Evolutionary conservation across 2,888 invertebrate species (phyloP), one percentile per base, ranked within the genome.

Genomic region (Synanthedon andrenaeformis): DNA sequence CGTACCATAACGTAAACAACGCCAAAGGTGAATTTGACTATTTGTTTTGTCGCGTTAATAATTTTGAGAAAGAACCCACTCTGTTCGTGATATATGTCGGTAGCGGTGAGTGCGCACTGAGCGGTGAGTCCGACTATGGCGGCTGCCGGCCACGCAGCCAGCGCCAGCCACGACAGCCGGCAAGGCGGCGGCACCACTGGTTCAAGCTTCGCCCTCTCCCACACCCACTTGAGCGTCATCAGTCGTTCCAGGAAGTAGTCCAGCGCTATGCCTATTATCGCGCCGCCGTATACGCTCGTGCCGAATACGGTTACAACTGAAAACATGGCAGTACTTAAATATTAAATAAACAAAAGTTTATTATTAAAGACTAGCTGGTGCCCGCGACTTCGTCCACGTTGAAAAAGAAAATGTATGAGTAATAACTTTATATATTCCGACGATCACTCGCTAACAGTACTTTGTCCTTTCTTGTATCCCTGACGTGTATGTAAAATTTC

Each of bases 181-280:
- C 93, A 93, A 1, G 92, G 90, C 1, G 89, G 89, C 1, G 88
- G 74, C 52, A 80, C 80, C 0, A 76, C 86, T 1, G 90, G 89
- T 66, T 89, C 88, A 55, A 90, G 64, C 63, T 90, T 90, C 41
- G 92, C 90, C 13, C 92, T 85, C 59, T 91, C 91, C 91, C 92
- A 92, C 42, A 92, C 89, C 92, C 93, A 93, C 62, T 88, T 86
- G n/a, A 91, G 89, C 89, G 92, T 91, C 65, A 90, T 82, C 76
- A 92, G 88, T 67, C 90, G 88, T 72, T 94, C 93, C 56, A 94
- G 89, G 76, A 93, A 93, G 74, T 93, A 94, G 79, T 94, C 94
- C 55, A 93, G 82, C 3, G 92, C 90, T 12, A 90, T 89, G 10
- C 92, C 89, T 61, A 94, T 89, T 54, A 93, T 89, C 6, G 93